Conservation (phyloP, 1,140 invertebrate genomes). For the Bombus terrestris region DNA sequence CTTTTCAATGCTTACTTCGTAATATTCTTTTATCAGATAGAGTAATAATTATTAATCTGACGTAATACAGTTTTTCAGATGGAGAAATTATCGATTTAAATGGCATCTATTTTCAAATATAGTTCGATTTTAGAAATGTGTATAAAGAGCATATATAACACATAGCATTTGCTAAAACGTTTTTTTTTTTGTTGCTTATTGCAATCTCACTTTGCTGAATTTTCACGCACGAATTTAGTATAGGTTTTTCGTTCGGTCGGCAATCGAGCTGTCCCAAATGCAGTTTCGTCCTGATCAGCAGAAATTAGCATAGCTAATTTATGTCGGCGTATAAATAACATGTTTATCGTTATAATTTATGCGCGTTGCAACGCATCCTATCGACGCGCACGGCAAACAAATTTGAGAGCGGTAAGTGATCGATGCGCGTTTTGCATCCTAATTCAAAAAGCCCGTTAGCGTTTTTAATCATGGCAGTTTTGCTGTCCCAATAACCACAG, state of each 20-base stretch:
- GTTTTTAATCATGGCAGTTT: conserved; percentile 44
- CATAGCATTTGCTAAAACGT: not conserved
- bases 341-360: conserved; percentile 83
- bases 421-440: conserved; percentile 35
- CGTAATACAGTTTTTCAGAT: too few species aligned
- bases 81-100: too few species aligned
- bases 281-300: conserved; percentile 79
- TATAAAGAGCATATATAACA: not conserved
- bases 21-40: too few species aligned
- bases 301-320: conserved; percentile 83
- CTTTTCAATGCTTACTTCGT: too few species aligned
- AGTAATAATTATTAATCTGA: too few species aligned
- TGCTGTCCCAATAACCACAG: not conserved
- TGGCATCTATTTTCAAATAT: too few species aligned
- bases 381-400: conserved; percentile 67
- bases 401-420: conserved; percentile 59
- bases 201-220: not conserved
- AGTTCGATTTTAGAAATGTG: too few species aligned
- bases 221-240: conserved; percentile 22
- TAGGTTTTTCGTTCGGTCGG: conserved; percentile 65
- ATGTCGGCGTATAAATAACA: conserved; percentile 82
- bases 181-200: too few species aligned
- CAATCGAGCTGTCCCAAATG: conserved; percentile 71
- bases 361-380: conserved; percentile 73
- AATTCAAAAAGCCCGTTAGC: conserved; percentile 28